phyloP scores from a whole-genome alignment of 2,797 vertebrate genomes.

The Sebastes trivittatus region DNA sequence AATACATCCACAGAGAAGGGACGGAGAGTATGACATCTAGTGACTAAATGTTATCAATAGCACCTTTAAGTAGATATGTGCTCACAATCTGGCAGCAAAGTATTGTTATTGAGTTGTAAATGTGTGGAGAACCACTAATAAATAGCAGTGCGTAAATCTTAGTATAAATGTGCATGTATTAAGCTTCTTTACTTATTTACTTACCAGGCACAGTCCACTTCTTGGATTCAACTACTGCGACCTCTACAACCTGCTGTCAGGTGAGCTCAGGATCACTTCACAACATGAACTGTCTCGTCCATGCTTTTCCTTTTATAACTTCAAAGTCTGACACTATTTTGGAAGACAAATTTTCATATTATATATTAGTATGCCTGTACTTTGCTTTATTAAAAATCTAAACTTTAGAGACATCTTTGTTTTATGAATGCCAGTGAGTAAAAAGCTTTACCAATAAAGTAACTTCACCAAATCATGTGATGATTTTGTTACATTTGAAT shows the following conservation, averaged over 20 bases:
- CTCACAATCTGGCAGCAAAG: neutral
- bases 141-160: neutral
- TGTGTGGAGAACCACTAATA: neutral
- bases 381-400: neutral
- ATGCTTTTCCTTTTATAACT: neutral
- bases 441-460: neutral
- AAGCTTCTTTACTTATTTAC: neutral
- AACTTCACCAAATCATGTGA: neutral
- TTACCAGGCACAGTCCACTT: conserved; percentile 38
- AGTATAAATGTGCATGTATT: neutral
- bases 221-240: conserved; percentile 65
- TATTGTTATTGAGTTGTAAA: neutral
- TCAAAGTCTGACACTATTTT: neutral
- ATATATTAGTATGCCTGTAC: neutral
- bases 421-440: neutral
- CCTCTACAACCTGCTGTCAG: conserved; percentile 52
- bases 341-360: neutral
- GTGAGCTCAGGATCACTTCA: conserved; percentile 25
- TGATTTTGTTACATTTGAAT: neutral
- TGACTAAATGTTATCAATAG: too few relatives aligned
- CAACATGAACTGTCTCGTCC: neutral
- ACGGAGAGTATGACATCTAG: too few relatives aligned
- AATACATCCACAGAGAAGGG: too few relatives aligned
- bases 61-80: neutral
- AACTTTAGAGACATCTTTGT: neutral